Base-by-base conservation (phyloP, 1,140 invertebrate genomes). In the Neotoxoptera formosana region DNA sequence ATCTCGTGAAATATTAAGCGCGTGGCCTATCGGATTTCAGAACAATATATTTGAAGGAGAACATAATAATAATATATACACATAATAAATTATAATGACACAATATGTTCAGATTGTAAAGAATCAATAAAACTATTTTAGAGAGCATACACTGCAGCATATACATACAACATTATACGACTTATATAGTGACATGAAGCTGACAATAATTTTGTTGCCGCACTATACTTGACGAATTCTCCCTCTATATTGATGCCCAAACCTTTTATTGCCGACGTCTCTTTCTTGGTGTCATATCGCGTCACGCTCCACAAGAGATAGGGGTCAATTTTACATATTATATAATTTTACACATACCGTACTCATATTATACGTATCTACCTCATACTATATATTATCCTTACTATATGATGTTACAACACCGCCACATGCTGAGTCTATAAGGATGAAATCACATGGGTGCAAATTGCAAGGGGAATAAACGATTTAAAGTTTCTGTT, bases 81-180 rank as follows among this genome's bases (percentile, higher is more conserved):
- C 36, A 21, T 81, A 81, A 81, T 83, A 83, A 76, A 36, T 83
- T 83, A 36, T 83, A 36, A 36, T 20, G 36, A 83, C 76, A 83
- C 76, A 83, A 83, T 36, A 76, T 76, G 30, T 76, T 76, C 30
- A 36, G 20, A 83, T 83, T 83, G 76, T 36, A 83, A 76, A 76
- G 60, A 76, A 76, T 76, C 60, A 76, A 76, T 76, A 76, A 76
- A 76, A 76, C n/a, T 17, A 76, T 76, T 76, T n/a, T 76, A n/a
- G 60, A 76, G 60, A 23, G 60, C 60, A 76, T 30, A 76, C 17
- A 76, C 60, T n/a, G 60, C 30, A 76, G n/a, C 60, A 76, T 76
- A 76, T 17, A 76, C 30, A 2, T 17, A 76, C 30, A 67, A n/a
- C 60, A n/a, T n/a, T 76, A 76, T 76, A 76, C n/a, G 14, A n/a